Base-by-base conservation (phyloP, 2,797 vertebrate species). In the Spondyliosoma cantharus region DNA sequence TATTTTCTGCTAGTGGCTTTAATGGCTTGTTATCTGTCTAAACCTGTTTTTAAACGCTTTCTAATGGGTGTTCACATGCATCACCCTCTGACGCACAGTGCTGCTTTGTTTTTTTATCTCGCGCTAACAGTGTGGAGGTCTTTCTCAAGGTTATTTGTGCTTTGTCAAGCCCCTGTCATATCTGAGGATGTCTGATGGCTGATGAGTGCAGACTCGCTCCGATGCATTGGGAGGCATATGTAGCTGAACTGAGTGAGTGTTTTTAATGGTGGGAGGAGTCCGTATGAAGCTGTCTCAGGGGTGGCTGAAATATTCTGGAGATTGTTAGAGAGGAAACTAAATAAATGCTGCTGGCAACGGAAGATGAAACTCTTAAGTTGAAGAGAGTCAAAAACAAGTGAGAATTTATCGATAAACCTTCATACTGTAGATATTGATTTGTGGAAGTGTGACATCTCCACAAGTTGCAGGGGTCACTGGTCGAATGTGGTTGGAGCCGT, bases 1-100 rank as follows among this genome's bases (percentile, higher is more conserved):
- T 90, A 83, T 91, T 93, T 91, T 91, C 87, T 88, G 91, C 81
- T 71, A 3, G 79, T 86, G 85, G 74, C 77, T 90, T 92, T 92
- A 91, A 92, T 90, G 82, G 89, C 87, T 91, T 90, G 84, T 90
- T 93, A 91, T 91, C 87, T 74, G 86, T 90, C 87, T 91, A 86
- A 89, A 92, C 85, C 80, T 82, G 74, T 87, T 91, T 91, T 91
- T 91, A 91, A 90, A 88, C 29, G 71, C 80, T 80, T 84, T 76
- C 60, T 92, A 92, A 91, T 91, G 89, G 85, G 37, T 78, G 50
- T 74, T 89, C 54, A 71, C 82, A 83, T 75, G 71, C 60, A 62
- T 90, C 80, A 73, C 78, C 78, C 75, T 46, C 63, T 74, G 84
- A 88, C 37, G 45, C 74, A 69, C 63, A 8, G 52, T 4, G 69